Percentiles rank a stretch among this genome's conserved stretches.
Evolutionary conservation across 1,140 invertebrate species (phyloP).

Genomic region (Muscidifurax raptorellus): DNA sequence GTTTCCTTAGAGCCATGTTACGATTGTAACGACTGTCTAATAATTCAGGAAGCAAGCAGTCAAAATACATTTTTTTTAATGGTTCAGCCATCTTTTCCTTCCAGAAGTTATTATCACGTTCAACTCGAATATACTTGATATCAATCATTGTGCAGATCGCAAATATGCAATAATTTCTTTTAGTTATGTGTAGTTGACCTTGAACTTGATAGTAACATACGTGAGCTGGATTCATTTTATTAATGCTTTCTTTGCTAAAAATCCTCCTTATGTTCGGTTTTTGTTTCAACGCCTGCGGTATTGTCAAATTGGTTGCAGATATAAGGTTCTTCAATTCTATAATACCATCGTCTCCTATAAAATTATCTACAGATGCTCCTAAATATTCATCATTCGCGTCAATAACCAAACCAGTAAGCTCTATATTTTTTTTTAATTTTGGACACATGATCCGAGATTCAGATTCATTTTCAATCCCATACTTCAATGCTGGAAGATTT

Average conservation of each 20-base stretch:
- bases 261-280: slow-evolving; percentile 44
- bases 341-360: slow-evolving; percentile 64
- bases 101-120: background rate
- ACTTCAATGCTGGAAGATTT: slow-evolving; percentile 54
- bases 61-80: slow-evolving; percentile 48
- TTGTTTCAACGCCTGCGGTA: background rate
- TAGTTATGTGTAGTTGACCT: background rate
- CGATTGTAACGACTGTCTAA: slow-evolving; percentile 50
- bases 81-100: slow-evolving; percentile 27
- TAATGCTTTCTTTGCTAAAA: slow-evolving; percentile 42
- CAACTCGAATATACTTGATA: background rate
- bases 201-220: background rate
- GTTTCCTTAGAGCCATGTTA: slow-evolving; percentile 51
- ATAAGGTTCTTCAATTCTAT: slow-evolving; percentile 68
- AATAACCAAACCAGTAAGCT: slow-evolving; percentile 64
- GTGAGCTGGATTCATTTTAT: slow-evolving; percentile 60
- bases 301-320: slow-evolving; percentile 49
- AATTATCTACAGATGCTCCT: slow-evolving; percentile 69
- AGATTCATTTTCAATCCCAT: slow-evolving; percentile 63
- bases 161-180: background rate
- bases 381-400: slow-evolving; percentile 62
- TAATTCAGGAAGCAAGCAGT: slow-evolving; percentile 53
- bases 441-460: background rate
- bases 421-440: background rate
- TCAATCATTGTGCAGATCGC: background rate